Evolutionary conservation across 2,113 vertebrate genomes (phyloP).

Genomic region (Dendrocopos noguchii): DNA sequence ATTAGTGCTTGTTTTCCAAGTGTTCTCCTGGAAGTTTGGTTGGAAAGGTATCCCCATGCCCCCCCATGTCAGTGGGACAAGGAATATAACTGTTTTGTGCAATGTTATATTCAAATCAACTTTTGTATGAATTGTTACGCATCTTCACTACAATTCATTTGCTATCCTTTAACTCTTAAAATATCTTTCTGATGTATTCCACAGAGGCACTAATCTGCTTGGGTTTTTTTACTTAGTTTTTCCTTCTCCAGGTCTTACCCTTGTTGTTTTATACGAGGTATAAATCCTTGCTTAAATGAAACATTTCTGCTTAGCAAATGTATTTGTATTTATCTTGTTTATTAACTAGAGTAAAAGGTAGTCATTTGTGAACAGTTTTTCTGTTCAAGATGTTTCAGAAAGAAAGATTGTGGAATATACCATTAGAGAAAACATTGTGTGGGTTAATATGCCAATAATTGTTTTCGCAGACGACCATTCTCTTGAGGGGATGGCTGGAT

Average conservation of each 20-base stretch:
- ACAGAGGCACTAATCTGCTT: not conserved
- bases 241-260: not conserved
- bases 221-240: not conserved
- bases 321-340: not conserved
- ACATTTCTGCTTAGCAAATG: not conserved
- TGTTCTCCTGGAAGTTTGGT: not conserved
- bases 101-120: not conserved
- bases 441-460: conserved; percentile 53
- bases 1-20: not conserved
- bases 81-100: not conserved
- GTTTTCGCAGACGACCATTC: conserved; percentile 82
- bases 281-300: not conserved
- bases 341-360: not conserved
- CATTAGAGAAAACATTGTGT: conserved; percentile 14
- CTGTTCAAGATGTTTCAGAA: not conserved
- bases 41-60: not conserved
- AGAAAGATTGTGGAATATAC: not conserved
- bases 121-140: not conserved
- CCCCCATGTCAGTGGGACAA: not conserved
- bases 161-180: not conserved
- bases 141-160: not conserved
- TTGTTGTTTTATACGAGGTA: not conserved
- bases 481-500: conserved; percentile 77
- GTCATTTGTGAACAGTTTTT: not conserved
- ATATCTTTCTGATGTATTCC: not conserved